Base-by-base conservation (phyloP, 1,140 invertebrate species). In the Drosophila fuyamai region DNA sequence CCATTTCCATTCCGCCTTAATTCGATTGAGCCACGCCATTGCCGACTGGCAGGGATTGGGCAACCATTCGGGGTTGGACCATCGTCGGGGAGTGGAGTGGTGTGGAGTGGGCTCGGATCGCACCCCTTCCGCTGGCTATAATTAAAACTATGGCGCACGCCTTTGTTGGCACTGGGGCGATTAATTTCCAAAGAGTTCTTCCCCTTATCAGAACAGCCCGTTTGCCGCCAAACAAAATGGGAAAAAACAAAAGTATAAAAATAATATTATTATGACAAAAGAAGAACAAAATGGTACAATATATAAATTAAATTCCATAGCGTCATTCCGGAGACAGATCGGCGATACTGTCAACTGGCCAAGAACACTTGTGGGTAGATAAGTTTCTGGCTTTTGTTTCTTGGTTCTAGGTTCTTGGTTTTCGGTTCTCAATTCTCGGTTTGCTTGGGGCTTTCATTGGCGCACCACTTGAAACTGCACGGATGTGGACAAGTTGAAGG, bases 21-120 rank as follows among this genome's bases (percentile, higher is more conserved):
- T 89, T 76, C 67, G 79, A 86, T 89, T 89, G 83, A 84, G 75
- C 83, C 83, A 89, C 83, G 83, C 83, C 80, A 86, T 67, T 66
- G 57, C 57, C 47, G 14, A 29, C 57, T 68, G 67, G 65, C 65
- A 13, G 65, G 67, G 67, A 71, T 78, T 55, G 66, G 65, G 60
- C 65, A 70, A 43, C 58, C 48, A 47, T 56, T 66, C 53, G 71
- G 55, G 54, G 76, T 66, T 32, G 76, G 44, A 29, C 16, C 48
- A 12, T 4, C 36, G 4, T 13, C 10, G 36, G 36, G 36, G 12
- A 38, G 12, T 12, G 36, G 36, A 36, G 36, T 4, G 10, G 36
- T 4, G 36, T 10, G 36, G 12, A 38, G 36, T 10, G 36, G n/a
- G 7, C 10, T 32, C 29, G 29, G 48, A 51, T 51, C 43, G 54